A percentile compares a stretch with the other conserved stretches of the same genome.
Evolutionary conservation across 30 jellyfish, hydroid and myxozoan species (phyloP).

Genomic region (Aurelia coerulea): DNA sequence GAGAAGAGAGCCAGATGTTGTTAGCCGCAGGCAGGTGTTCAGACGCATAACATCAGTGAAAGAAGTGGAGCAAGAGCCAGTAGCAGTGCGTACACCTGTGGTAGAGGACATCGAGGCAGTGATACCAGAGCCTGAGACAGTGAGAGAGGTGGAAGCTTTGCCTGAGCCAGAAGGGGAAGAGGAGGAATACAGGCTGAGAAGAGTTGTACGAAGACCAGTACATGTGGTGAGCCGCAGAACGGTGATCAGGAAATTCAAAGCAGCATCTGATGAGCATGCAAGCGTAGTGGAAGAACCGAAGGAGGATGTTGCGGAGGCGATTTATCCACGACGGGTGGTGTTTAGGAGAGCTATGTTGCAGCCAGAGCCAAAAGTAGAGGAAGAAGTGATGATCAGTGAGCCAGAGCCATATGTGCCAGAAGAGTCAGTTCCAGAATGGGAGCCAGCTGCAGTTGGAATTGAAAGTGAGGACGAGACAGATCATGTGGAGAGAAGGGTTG

Average conservation of each 20-base stretch:
- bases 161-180: too few relatives aligned
- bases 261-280: too few relatives aligned
- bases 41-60: conserved; percentile 1
- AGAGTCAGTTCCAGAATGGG: conserved; percentile 17
- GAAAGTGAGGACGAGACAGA: conserved; percentile 33
- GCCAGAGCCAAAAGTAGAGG: not conserved
- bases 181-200: too few relatives aligned
- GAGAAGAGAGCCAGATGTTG: conserved; percentile 25
- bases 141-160: too few relatives aligned
- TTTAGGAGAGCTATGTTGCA: conserved; percentile 40
- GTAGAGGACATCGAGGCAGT: too few relatives aligned
- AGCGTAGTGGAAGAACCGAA: conserved; percentile 5
- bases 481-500: conserved; percentile 42
- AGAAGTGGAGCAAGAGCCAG: not conserved
- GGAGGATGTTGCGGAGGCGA: conserved; percentile 48
- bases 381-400: conserved; percentile 31
- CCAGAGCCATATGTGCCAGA: conserved; percentile 54
- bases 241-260: too few relatives aligned
- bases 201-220: too few relatives aligned
- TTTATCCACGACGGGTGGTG: conserved; percentile 49
- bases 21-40: conserved; percentile 25
- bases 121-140: too few relatives aligned
- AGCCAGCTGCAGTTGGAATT: conserved; percentile 17
- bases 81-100: not conserved
- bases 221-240: too few relatives aligned